Base-by-base conservation (phyloP, 2,888 invertebrate genomes). In the Camptogramma bilineatum region DNA sequence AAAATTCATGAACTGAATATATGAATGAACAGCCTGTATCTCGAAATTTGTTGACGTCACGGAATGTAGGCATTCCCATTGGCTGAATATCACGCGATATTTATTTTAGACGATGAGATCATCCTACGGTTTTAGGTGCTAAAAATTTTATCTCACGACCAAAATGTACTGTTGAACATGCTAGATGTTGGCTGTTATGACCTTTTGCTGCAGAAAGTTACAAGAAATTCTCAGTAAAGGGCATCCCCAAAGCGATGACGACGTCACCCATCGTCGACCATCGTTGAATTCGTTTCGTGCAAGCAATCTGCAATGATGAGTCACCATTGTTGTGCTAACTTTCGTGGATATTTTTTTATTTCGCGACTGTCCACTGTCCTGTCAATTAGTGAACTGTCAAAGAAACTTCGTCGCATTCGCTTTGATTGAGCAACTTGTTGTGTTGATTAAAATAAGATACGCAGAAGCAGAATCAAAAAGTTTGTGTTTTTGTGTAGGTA, bases 281-380 rank as follows among this genome's bases (percentile, higher is more conserved):
- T 48, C 60, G 48, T 54, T 31, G 28, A 51, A 57, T 54, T 52
- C 42, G 75, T 62, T 68, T 66, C 52, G 65, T 62, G 63, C 62
- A 28, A 65, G 76, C 81, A 82, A 84, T 80, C 79, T 85, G 81
- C 83, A 84, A 76, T 80, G 87, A 88, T 91, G 90, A 90, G 78
- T 91, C 92, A 92, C 85, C 87, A 87, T 84, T 92, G 91, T 91
- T 91, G 85, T 88, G 84, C 78, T 86, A 82, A 81, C 77, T 81
- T 79, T 85, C 75, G 76, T 81, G 79, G 75, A 74, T 82, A 80
- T 81, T 79, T 84, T 81, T 80, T 87, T 81, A 82, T 83, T 80
- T 82, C 73, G 73, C 44, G 64, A 51, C 83, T 85, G 85, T 87
- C 86, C 86, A 80, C 70, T 81, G 81, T 85, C 81, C 83, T 87